Conservation (phyloP, 1,140 invertebrate species). For the Dendroctonus ponderosae region DNA sequence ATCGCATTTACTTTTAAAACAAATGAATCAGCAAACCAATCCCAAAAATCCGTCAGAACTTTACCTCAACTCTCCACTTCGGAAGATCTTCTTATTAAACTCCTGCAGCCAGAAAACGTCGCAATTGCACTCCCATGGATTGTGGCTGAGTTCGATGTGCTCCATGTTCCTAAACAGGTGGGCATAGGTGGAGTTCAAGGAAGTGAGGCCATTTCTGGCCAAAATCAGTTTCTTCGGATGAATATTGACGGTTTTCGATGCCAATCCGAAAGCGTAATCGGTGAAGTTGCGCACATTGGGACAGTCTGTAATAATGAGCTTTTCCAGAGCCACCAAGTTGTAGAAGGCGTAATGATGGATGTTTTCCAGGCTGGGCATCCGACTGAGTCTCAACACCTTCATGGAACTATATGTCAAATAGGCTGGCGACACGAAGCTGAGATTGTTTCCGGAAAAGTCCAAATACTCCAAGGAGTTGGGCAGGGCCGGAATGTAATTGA, state of each 20-base stretch:
- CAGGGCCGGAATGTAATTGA: slow-evolving; percentile 39
- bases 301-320: slow-evolving; percentile 43
- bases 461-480: slow-evolving; percentile 40
- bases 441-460: slow-evolving; percentile 47
- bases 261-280: slow-evolving; percentile 44
- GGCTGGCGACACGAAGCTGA: slow-evolving; percentile 38
- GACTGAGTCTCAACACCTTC: slow-evolving; percentile 43
- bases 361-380: slow-evolving; percentile 39
- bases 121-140: slow-evolving; percentile 48
- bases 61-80: slow-evolving; percentile 41
- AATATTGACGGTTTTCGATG: slow-evolving; percentile 34
- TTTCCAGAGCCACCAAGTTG: slow-evolving; percentile 44
- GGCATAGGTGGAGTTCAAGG: slow-evolving; percentile 42
- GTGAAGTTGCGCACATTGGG: slow-evolving; percentile 42
- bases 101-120: slow-evolving; percentile 46
- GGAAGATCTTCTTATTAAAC: slow-evolving; percentile 35
- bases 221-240: slow-evolving; percentile 41
- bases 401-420: slow-evolving; percentile 43
- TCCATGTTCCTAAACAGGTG: slow-evolving; percentile 42
- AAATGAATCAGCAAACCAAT: too few relatives aligned
- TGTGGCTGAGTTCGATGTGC: slow-evolving; percentile 43
- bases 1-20: too few relatives aligned
- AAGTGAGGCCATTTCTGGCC: slow-evolving; percentile 43
- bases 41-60: background rate
- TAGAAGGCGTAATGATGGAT: slow-evolving; percentile 48